These are phyloP conservation scores for Xiphias gladius DNA, from an alignment of 2,113 vertebrate species.

Conservation along the genomic window DNA sequence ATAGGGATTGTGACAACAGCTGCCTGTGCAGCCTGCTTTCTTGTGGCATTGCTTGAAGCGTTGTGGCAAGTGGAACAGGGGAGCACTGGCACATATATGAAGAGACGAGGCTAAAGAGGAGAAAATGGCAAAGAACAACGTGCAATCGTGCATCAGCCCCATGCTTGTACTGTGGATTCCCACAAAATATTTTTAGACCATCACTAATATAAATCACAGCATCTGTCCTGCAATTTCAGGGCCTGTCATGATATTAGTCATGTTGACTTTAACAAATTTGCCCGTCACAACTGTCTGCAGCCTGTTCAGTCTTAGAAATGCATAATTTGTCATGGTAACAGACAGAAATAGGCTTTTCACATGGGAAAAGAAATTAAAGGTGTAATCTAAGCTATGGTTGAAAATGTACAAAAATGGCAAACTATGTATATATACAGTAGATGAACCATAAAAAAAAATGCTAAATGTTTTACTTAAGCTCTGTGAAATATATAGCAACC, in stretches of 20 bases:
- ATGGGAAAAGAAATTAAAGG: background rate
- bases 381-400: background rate
- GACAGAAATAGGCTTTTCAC: conserved; percentile 16
- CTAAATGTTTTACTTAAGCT: background rate
- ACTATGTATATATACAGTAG: background rate
- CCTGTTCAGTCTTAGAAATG: conserved; percentile 34
- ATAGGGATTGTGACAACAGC: conserved; percentile 57
- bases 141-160: background rate
- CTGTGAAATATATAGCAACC: background rate
- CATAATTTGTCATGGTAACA: conserved; percentile 25
- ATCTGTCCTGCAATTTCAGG: conserved; percentile 27
- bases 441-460: background rate
- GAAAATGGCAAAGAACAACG: background rate
- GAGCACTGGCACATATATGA: conserved; percentile 10
- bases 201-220: conserved; percentile 29
- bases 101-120: conserved; percentile 13
- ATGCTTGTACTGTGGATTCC: conserved; percentile 4
- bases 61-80: conserved; percentile 64
- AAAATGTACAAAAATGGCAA: background rate
- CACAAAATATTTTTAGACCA: conserved; percentile 50
- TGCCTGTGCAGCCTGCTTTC: conserved; percentile 42
- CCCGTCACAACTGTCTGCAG: background rate
- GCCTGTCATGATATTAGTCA: conserved; percentile 29
- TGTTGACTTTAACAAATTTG: conserved; percentile 30
- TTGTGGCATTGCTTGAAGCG: conserved; percentile 59